Conservation (phyloP, 2,113 vertebrate species). For the Craseonycteris thonglongyai region DNA sequence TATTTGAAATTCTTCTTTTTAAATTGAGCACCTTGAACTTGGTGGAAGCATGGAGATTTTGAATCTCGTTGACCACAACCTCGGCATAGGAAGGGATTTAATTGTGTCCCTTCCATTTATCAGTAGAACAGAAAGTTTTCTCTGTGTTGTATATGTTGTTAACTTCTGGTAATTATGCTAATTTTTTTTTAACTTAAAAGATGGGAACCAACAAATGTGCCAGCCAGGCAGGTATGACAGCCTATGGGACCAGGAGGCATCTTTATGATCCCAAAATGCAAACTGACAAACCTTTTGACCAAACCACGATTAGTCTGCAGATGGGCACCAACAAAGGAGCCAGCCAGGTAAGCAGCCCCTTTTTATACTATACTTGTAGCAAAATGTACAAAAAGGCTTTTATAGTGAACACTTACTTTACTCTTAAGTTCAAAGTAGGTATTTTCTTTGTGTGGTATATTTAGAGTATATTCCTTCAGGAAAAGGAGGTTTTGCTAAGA, state of each 20-base stretch:
- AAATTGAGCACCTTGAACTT: background rate
- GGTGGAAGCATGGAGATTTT: background rate
- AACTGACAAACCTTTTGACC: conserved; percentile 95
- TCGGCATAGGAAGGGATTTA: background rate
- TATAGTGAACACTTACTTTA: background rate
- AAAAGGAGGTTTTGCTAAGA: background rate
- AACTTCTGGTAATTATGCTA: background rate
- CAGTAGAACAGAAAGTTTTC: background rate
- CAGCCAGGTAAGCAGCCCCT: conserved; percentile 87
- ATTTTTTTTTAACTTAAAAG: conserved; percentile 73
- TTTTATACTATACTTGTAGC: background rate
- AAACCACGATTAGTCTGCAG: conserved; percentile 97
- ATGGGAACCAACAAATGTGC: conserved; percentile 99
- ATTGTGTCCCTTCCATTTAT: rapidly evolving
- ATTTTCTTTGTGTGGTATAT: background rate
- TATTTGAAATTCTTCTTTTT: background rate
- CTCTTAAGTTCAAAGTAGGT: background rate
- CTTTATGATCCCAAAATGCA: conserved; percentile 97
- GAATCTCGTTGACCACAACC: too few relatives aligned
- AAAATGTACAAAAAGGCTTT: background rate
- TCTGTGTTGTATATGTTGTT: background rate
- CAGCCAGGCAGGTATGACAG: conserved; percentile 97
- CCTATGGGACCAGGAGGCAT: conserved; percentile 94
- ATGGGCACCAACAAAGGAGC: conserved; percentile 99
- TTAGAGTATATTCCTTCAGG: background rate